Evolutionary conservation across 1,140 invertebrate species (phyloP).

Genomic region (Lordiphosa clarofinis): DNA sequence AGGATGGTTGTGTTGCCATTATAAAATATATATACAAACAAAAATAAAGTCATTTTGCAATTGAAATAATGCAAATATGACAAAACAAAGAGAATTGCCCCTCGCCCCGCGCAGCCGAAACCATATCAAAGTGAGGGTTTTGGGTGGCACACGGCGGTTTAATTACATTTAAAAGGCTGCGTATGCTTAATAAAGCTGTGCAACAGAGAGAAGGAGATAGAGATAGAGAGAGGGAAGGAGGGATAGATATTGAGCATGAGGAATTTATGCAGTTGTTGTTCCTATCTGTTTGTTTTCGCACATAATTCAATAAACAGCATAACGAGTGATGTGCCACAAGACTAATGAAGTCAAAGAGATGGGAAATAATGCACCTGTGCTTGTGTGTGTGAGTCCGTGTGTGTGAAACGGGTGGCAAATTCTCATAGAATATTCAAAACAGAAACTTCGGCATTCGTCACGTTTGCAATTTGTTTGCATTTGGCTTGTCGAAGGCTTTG

Average conservation of each 20-base stretch:
- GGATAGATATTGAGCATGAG: conserved; percentile 1
- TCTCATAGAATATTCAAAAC: not conserved
- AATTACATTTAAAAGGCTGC: conserved; percentile 64
- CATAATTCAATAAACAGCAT: conserved; percentile 64
- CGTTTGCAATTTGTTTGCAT: conserved; percentile 19
- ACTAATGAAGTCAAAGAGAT: conserved; percentile 63
- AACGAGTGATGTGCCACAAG: conserved; percentile 56
- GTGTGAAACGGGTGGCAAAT: not conserved
- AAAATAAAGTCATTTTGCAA: conserved; percentile 51
- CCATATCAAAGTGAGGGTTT: not conserved
- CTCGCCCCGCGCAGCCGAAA: not conserved
- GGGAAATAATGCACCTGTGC: conserved; percentile 19
- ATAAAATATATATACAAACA: conserved; percentile 26
- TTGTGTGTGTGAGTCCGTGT: conserved; percentile 1
- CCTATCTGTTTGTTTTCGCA: conserved; percentile 30
- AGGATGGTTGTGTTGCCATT: conserved; percentile 15
- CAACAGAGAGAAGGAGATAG: not conserved
- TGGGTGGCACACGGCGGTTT: conserved; percentile 26
- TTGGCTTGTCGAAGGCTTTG: conserved; percentile 3
- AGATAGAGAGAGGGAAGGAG: not conserved
- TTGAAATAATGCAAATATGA: conserved; percentile 62
- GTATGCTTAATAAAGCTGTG: conserved; percentile 53
- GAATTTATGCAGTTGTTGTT: conserved; percentile 17
- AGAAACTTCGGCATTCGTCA: conserved; percentile 26
- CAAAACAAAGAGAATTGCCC: conserved; percentile 38